Evolutionary conservation across 1,140 invertebrate species (phyloP), one percentile per base, ranked within the genome.

Genomic region (Orchesella cincta): DNA sequence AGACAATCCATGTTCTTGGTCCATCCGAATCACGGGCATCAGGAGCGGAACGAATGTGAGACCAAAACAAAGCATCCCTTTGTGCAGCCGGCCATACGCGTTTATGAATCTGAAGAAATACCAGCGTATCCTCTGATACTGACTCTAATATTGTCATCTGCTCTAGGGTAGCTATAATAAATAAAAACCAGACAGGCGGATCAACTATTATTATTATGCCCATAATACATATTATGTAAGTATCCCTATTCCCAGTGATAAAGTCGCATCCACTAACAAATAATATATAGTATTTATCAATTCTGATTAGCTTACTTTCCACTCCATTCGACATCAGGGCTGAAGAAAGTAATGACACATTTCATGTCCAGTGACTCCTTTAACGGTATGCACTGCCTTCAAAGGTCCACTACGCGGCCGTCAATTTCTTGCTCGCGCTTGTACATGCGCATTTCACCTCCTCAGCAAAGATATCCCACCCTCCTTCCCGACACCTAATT

Each of bases 401-500:
- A 99, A 86, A 5, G 98, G 88, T 99, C 98, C 81, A 97, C 92
- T 26, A 99, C 97, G 85, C 98, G 90, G 1, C 98, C 98, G 85
- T 98, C 93, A 5, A 95, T 91, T 78, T 91, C 95, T 84, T 97
- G 92, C 86, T 99, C 96, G 72, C 96, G 90, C 84, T 96, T 93
- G 85, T 98, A 99, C 92, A 99, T 98, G 85, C 94, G 92, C 92
- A 99, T 98, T 85, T 99, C 96, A 0, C 98, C 85, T 99, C 98
- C 85, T 98, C 95, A 1, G 96, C 96, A 85, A 99, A 99, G 83
- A 99, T 88, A 86, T 97, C 94, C 98, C 98, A 31, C 91, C 92
- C 79, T 93, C 92, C n/a, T n/a, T n/a, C 12, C 93, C 94, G 34
- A 97, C 92, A 73, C 91, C 93, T 78, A 93, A 87, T 79, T 88